A percentile compares a stretch with the other conserved stretches of the same genome.
Evolutionary conservation across 2,888 invertebrate species (phyloP).

Genomic region (Cerastis leucographa): DNA sequence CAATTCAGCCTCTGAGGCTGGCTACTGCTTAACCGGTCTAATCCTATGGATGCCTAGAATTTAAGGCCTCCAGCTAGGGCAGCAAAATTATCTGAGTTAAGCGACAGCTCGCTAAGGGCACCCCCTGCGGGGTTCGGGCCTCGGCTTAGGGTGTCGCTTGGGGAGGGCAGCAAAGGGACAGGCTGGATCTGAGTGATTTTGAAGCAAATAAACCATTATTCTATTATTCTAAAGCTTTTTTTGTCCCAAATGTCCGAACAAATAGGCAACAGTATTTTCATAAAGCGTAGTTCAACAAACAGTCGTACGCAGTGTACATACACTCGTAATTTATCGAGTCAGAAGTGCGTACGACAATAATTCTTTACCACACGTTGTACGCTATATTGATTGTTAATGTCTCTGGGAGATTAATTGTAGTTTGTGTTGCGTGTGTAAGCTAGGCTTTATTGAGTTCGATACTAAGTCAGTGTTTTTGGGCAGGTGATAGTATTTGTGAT

Average conservation of each 20-base stretch:
- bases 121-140: too few relatives aligned
- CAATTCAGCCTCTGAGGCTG: too few relatives aligned
- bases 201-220: background rate
- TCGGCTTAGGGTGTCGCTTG: too few relatives aligned
- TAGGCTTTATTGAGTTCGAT: constrained; percentile 34
- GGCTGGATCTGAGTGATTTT: too few relatives aligned
- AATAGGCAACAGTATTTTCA: background rate
- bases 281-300: background rate
- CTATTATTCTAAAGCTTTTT: background rate
- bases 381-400: constrained; percentile 46
- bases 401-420: constrained; percentile 32
- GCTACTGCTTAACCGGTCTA: too few relatives aligned
- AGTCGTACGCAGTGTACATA: constrained; percentile 30
- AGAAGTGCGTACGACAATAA: constrained; percentile 44
- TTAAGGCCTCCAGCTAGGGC: too few relatives aligned
- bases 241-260: background rate
- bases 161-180: too few relatives aligned
- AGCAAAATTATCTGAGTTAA: too few relatives aligned
- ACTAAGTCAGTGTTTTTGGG: constrained; percentile 13
- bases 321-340: constrained; percentile 36
- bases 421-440: constrained; percentile 19
- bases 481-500: background rate
- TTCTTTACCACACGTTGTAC: constrained; percentile 36
- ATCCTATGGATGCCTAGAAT: too few relatives aligned
- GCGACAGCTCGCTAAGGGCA: too few relatives aligned